phyloP scores from a whole-genome alignment of 2,113 vertebrate genomes.

The Accipiter virgatus region DNA sequence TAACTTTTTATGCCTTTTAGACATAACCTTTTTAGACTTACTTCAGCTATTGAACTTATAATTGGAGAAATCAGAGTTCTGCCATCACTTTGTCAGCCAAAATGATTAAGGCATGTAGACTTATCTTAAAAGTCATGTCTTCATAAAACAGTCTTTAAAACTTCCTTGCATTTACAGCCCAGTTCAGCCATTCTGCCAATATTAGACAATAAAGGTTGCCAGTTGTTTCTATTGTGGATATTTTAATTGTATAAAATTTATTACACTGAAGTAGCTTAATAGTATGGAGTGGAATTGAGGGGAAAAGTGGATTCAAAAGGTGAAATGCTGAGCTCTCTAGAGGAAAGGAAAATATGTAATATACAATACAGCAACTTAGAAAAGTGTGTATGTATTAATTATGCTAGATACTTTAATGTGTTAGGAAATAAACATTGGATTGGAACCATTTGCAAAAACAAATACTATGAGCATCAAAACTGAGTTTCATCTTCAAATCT shows the following conservation, averaged over 20 bases:
- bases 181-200: background rate
- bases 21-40: conserved; percentile 5
- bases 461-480: background rate
- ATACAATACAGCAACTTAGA: background rate
- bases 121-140: background rate
- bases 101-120: background rate
- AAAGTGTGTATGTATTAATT: background rate
- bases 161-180: background rate
- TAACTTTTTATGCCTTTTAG: conserved; percentile 11
- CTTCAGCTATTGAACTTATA: conserved; percentile 15
- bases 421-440: background rate
- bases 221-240: background rate
- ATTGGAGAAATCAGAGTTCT: conserved; percentile 1
- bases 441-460: background rate
- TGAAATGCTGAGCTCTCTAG: background rate
- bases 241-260: background rate
- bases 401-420: background rate
- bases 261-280: background rate
- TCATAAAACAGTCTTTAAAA: background rate
- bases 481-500: conserved; percentile 31
- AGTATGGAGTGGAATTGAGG: background rate
- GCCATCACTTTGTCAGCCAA: background rate
- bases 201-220: background rate
- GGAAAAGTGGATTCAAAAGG: background rate
- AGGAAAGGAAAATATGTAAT: background rate